These are phyloP conservation scores for Papilio demoleus DNA, from an alignment of 2,888 invertebrate genomes.

Conservation along the genomic window DNA sequence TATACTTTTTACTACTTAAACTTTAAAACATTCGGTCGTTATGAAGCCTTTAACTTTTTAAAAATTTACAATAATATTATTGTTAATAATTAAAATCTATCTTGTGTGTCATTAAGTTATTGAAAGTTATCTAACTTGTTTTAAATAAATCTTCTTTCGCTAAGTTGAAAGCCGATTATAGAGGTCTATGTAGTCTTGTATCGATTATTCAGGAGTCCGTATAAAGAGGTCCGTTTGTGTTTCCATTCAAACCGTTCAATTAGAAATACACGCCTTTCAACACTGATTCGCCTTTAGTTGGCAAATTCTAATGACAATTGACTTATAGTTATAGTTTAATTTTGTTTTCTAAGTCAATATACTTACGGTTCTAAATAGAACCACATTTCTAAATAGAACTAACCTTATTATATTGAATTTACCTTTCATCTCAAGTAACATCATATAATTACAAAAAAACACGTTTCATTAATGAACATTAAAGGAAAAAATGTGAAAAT, in stretches of 20 bases:
- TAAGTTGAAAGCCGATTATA: slow-evolving; percentile 16
- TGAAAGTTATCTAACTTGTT: neutral
- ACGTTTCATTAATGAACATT: too few species aligned
- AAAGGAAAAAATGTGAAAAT: too few species aligned
- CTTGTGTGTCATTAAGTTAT: neutral
- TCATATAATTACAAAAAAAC: too few species aligned
- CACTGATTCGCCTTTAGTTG: slow-evolving; percentile 30
- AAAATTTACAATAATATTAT: too few species aligned
- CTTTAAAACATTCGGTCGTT: too few species aligned
- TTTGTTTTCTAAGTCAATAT: slow-evolving; percentile 11
- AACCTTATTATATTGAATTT: too few species aligned
- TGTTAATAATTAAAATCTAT: too few species aligned
- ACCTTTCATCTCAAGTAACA: too few species aligned
- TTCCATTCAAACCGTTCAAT: slow-evolving; percentile 33
- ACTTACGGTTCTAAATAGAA: neutral
- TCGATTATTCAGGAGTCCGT: slow-evolving; percentile 31
- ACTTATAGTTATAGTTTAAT: slow-evolving; percentile 14
- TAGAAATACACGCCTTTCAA: slow-evolving; percentile 34
- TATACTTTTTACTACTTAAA: too few species aligned
- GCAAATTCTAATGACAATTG: slow-evolving; percentile 28
- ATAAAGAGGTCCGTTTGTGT: slow-evolving; percentile 27
- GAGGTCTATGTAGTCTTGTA: slow-evolving; percentile 14
- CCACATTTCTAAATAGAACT: too few species aligned
- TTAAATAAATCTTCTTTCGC: slow-evolving; percentile 28
- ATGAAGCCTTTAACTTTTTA: too few species aligned